phyloP scores from a whole-genome alignment of 2,113 vertebrate genomes.

The Myiopsitta monachus region DNA sequence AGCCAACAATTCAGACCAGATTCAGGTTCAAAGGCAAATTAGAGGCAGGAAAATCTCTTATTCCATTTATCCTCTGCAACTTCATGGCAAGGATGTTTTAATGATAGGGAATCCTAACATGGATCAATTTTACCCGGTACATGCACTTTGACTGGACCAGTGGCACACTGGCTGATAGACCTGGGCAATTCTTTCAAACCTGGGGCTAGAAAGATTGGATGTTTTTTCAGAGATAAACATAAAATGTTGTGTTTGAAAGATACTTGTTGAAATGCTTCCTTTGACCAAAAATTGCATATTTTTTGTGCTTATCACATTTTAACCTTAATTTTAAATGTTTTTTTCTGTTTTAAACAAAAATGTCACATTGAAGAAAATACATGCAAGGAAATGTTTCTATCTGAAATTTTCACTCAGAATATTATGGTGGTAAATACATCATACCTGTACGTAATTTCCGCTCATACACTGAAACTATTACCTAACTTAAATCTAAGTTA shows the following conservation, averaged over 20 bases:
- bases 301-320: not conserved
- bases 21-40: not conserved
- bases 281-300: not conserved
- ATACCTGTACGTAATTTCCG: not conserved
- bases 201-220: not conserved
- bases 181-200: not conserved
- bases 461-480: not conserved
- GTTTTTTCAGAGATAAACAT: not conserved
- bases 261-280: not conserved
- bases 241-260: not conserved
- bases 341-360: not conserved
- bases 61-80: not conserved
- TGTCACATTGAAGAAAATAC: not conserved
- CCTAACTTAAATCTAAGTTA: not conserved
- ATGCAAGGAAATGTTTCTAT: not conserved
- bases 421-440: not conserved
- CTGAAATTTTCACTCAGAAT: not conserved
- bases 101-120: not conserved
- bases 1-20: not conserved
- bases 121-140: not conserved
- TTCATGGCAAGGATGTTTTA: not conserved
- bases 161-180: not conserved
- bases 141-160: not conserved
- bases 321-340: not conserved
- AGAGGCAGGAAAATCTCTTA: not conserved